Evolutionary conservation across 2,113 vertebrate species (phyloP).

Genomic region (Hypocryptadius cinnamomeus): DNA sequence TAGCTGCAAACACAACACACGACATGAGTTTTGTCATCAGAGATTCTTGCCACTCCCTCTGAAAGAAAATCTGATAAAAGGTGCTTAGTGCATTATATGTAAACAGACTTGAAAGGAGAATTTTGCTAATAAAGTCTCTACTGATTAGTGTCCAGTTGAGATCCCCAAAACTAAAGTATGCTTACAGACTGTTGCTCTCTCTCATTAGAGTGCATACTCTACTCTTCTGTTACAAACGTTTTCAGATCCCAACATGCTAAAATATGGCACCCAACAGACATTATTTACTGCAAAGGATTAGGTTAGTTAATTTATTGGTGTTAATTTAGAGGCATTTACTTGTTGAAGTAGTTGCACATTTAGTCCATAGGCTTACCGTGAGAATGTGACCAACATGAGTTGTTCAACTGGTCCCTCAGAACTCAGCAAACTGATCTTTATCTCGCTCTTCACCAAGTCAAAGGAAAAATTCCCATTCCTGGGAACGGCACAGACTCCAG

Average conservation of each 20-base stretch:
- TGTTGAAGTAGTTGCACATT: background rate
- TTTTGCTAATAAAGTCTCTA: background rate
- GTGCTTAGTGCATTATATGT: background rate
- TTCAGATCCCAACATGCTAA: background rate
- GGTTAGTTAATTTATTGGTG: background rate
- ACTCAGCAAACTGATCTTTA: conserved; percentile 5
- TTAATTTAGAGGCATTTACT: background rate
- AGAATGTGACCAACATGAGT: conserved; percentile 3
- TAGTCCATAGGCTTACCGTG: background rate
- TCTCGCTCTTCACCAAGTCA: background rate
- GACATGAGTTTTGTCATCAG: background rate
- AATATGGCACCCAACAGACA: background rate
- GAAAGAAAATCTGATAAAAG: background rate
- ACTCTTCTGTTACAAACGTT: background rate
- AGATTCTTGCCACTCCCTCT: background rate
- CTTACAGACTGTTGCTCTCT: background rate
- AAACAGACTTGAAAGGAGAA: background rate
- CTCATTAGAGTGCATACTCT: background rate
- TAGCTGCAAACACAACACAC: background rate
- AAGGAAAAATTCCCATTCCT: conserved; percentile 31
- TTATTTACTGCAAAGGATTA: background rate
- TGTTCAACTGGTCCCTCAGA: conserved; percentile 30
- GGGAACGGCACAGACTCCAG: background rate
- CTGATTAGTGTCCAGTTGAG: background rate
- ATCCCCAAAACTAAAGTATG: background rate